Evolutionary conservation across 2,888 invertebrate genomes (phyloP).

Genomic region (Melanophora roralis): DNA sequence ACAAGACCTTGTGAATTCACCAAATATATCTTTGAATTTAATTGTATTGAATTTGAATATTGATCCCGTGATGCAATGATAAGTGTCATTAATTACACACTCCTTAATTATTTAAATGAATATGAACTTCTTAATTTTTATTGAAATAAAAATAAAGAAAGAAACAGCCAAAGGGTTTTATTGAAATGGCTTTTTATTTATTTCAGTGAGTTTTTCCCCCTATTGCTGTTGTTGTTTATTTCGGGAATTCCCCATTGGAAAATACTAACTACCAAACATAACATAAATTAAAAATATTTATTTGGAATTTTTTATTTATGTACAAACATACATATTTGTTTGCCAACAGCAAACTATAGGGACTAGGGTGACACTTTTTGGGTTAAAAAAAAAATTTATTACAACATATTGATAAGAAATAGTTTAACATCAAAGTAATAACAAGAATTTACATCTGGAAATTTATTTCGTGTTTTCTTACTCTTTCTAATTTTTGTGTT

Average conservation of each 20-base stretch:
- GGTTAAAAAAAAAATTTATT: neutral
- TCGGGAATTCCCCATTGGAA: too few species aligned
- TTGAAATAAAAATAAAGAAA: neutral
- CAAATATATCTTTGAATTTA: too few species aligned
- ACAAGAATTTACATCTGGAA: neutral
- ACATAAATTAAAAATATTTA: too few species aligned
- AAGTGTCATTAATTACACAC: conserved; percentile 24
- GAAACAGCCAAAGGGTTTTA: conserved; percentile 32
- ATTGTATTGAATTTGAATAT: conserved; percentile 41
- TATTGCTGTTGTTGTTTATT: too few species aligned
- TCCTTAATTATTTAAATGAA: conserved; percentile 33
- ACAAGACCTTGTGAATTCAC: too few species aligned
- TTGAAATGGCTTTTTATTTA: conserved; percentile 17
- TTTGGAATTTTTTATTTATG: neutral
- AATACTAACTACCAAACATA: too few species aligned
- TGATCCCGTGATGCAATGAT: conserved; percentile 36
- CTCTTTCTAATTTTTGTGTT: too few species aligned
- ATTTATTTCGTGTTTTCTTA: neutral
- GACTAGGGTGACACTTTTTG: conserved; percentile 26
- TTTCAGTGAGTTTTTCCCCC: neutral
- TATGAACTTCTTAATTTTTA: conserved; percentile 33
- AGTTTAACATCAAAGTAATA: neutral
- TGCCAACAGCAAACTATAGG: neutral
- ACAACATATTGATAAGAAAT: conserved; percentile 21
- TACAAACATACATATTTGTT: conserved; percentile 8